These are phyloP conservation scores for Brachionus rotundiformis DNA, from an alignment of 1,140 invertebrate genomes.

Conservation along the genomic window DNA sequence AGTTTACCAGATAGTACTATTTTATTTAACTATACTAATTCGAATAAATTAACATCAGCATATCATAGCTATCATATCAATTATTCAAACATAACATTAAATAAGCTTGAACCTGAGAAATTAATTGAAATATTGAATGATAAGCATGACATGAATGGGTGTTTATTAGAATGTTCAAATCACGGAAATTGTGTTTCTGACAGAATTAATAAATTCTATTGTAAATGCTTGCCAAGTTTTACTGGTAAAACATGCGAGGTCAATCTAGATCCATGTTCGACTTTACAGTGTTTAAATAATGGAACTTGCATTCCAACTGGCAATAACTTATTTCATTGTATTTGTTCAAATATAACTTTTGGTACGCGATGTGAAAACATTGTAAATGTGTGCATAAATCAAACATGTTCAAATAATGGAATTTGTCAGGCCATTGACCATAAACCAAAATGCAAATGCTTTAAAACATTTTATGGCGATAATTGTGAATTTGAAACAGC, in stretches of 20 bases:
- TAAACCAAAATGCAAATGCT: background rate
- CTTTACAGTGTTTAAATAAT: background rate
- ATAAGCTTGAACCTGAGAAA: background rate
- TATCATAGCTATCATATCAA: no score
- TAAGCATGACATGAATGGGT: background rate
- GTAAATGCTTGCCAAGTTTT: background rate
- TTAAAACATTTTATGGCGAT: background rate
- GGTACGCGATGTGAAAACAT: background rate
- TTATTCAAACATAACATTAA: background rate
- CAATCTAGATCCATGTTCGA: slow-evolving; percentile 4
- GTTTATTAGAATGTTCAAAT: background rate
- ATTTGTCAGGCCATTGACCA: background rate
- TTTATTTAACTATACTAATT: no score
- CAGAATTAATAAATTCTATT: background rate
- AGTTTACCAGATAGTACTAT: no score
- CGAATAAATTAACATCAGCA: no score
- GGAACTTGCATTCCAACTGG: background rate
- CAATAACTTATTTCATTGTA: background rate
- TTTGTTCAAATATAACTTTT: background rate
- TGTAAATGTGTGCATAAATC: background rate
- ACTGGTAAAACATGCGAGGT: background rate
- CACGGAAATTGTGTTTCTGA: background rate
- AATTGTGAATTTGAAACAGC: background rate
- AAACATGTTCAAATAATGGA: background rate
- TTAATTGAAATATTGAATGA: background rate